Evolutionary conservation across 2,888 invertebrate genomes (phyloP).

Genomic region (Conchocele bisecta): DNA sequence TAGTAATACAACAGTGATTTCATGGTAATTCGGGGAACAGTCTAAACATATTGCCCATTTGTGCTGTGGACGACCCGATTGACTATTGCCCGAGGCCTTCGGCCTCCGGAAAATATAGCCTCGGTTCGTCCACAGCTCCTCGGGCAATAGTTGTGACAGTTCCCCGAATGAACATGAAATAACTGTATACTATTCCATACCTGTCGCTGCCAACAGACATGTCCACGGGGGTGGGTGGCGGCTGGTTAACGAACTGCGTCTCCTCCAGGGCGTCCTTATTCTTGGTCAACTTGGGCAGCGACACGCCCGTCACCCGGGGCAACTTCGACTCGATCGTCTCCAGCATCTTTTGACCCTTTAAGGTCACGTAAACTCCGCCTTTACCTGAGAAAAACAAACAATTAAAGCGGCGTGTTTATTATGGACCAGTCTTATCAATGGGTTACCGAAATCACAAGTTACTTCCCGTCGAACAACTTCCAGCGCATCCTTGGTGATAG

Average conservation of each 20-base stretch:
- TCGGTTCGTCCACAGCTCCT: constrained; percentile 40
- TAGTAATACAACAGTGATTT: too few relatives aligned
- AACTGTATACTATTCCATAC: constrained; percentile 41
- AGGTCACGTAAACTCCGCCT: constrained; percentile 56
- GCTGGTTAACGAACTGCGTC: constrained; percentile 56
- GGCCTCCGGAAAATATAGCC: not conserved
- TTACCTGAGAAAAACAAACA: constrained; percentile 38
- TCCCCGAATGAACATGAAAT: too few relatives aligned
- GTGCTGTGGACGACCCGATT: too few relatives aligned
- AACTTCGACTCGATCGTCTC: constrained; percentile 60
- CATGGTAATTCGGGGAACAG: too few relatives aligned
- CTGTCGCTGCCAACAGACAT: constrained; percentile 28
- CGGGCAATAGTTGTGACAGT: constrained; percentile 21
- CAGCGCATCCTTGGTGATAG: too few relatives aligned
- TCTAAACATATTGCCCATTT: too few relatives aligned
- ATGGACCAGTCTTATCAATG: not conserved
- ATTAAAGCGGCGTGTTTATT: not conserved
- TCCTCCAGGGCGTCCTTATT: constrained; percentile 58
- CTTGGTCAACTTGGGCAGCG: constrained; percentile 61
- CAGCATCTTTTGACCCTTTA: constrained; percentile 57
- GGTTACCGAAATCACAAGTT: too few relatives aligned
- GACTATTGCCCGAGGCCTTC: too few relatives aligned
- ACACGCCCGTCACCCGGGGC: constrained; percentile 65
- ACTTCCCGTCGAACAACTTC: too few relatives aligned
- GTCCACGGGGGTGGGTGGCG: constrained; percentile 64